Percentiles rank a stretch among this genome's conserved stretches.
phyloP scores from a whole-genome alignment of 53 echinoderm and acorn worm genomes.

The Mesocentrotus franciscanus region DNA sequence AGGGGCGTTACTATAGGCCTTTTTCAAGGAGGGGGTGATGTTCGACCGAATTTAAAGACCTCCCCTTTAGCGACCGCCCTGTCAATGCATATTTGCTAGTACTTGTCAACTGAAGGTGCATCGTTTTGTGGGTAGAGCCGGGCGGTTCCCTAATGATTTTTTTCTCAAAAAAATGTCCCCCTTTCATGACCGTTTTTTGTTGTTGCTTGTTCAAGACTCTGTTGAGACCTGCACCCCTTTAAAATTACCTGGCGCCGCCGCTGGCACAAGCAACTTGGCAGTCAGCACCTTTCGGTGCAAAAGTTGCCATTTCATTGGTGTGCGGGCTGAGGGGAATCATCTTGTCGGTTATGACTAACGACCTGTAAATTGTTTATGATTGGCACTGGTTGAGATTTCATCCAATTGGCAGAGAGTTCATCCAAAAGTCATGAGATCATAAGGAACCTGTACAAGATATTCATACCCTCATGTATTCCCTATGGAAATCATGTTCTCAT shows the following conservation, averaged over 20 bases:
- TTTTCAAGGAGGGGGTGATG: background rate
- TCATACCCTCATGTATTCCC: too few relatives aligned
- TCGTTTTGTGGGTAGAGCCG: too few relatives aligned
- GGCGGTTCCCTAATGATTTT: too few relatives aligned
- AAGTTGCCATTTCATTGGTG: constrained; percentile 30
- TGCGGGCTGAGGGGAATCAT: constrained; percentile 5
- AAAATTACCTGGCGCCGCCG: background rate
- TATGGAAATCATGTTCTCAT: too few relatives aligned
- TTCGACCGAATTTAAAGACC: too few relatives aligned
- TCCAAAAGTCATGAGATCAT: background rate
- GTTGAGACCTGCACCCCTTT: background rate
- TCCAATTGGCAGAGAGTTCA: background rate
- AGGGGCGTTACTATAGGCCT: background rate
- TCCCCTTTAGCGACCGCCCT: too few relatives aligned
- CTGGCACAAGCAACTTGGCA: background rate
- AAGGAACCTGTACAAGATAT: too few relatives aligned
- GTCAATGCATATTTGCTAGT: too few relatives aligned
- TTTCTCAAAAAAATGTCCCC: too few relatives aligned
- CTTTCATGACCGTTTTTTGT: background rate
- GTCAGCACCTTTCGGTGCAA: background rate
- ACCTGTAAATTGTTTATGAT: background rate
- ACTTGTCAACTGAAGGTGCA: too few relatives aligned
- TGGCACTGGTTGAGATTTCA: constrained; percentile 13
- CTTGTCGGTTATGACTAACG: background rate
- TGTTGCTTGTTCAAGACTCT: background rate